Evolutionary conservation across 1,140 invertebrate genomes (phyloP).

Genomic region (Eurosta solidaginis): DNA sequence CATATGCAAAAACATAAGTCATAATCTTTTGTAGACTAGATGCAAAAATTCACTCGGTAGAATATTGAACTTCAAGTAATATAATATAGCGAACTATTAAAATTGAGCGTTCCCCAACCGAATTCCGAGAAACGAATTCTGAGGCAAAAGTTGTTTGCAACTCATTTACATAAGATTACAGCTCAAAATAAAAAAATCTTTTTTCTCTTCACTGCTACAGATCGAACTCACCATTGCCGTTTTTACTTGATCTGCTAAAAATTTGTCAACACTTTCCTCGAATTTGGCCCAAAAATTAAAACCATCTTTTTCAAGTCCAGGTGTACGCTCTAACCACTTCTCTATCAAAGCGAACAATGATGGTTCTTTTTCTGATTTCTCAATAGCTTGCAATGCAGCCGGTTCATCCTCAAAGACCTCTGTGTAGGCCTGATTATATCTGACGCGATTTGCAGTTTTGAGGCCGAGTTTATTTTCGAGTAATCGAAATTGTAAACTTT

Average conservation of each 20-base stretch:
- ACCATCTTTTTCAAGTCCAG: slow-evolving; percentile 79
- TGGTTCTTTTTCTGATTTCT: slow-evolving; percentile 80
- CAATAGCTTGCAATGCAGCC: slow-evolving; percentile 72
- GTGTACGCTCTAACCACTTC: slow-evolving; percentile 92
- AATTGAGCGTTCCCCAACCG: neutral
- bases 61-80: neutral
- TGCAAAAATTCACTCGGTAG: neutral
- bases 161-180: no score
- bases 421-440: slow-evolving; percentile 92
- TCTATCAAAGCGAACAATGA: slow-evolving; percentile 85
- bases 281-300: slow-evolving; percentile 97
- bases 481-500: slow-evolving; percentile 94
- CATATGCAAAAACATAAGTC: neutral
- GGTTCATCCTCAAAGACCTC: slow-evolving; percentile 82
- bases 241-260: slow-evolving; percentile 72
- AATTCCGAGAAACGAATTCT: no score
- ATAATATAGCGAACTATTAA: neutral
- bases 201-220: neutral
- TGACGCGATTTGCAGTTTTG: slow-evolving; percentile 82
- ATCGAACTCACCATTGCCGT: slow-evolving; percentile 41
- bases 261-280: slow-evolving; percentile 72
- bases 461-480: slow-evolving; percentile 97
- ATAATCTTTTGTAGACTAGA: neutral
- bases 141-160: no score
- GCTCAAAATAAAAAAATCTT: no score